Base-by-base conservation (phyloP, 2,113 vertebrate species). In the Antigone vipio region DNA sequence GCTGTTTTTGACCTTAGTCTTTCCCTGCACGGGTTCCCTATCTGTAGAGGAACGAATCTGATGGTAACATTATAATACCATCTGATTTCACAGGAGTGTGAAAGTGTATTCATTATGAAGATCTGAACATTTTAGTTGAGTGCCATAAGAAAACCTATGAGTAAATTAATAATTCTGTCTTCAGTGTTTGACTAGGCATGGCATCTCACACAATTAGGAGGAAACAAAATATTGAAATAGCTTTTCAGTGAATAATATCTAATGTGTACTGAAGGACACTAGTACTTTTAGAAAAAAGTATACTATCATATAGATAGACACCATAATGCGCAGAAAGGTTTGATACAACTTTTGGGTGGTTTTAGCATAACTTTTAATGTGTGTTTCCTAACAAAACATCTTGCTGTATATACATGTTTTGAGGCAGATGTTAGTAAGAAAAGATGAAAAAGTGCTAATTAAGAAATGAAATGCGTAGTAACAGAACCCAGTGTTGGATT, bases 61-160 rank as follows among this genome's bases (percentile, higher is more conserved):
- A n/a, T 91, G 38, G n/a, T 45, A 68, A 87, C 80, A 17, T 89
- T 74, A 34, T 4, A 1, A 11, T 35, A 30, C 32, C 11, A 29
- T 86, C 50, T 96, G 60, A 89, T 84, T 59, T 80, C 76, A 88
- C 35, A 24, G 23, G 52, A 47, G 86, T 81, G 47, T 89, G 35
- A 64, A 85, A 78, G 19, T 67, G 9, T 72, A 32, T 74, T 87
- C 18, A 32, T 91, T 78, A 60, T 52, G 84, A 89, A 89, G 52
- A 89, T 71, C 45, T 89, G 53, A 64, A 81, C 56, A 45, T 52
- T 78, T 63, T 68, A 56, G 64, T 92, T 90, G 11, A 85, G 15
- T 85, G 26, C 47, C 21, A 12, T 87, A 89, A 79, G 73, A 94
- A 91, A 96, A 52, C 47, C 18, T 21, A 9, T 27, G 38, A 87